Percentiles rank a stretch among this genome's conserved stretches.
Evolutionary conservation across 1,140 invertebrate species (phyloP).

Genomic region (Trialeurodes vaporariorum): DNA sequence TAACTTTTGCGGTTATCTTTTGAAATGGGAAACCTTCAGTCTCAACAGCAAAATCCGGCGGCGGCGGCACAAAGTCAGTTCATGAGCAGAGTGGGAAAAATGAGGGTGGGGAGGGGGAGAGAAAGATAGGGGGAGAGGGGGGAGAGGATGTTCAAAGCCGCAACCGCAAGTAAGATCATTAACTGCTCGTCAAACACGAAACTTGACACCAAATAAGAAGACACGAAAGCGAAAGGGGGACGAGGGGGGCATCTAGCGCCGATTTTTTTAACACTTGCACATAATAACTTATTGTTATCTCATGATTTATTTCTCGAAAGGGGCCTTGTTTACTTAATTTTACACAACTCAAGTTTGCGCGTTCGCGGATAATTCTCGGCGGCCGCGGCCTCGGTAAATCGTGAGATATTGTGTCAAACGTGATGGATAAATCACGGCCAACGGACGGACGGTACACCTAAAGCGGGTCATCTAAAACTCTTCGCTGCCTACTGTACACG

Average conservation of each 20-base stretch:
- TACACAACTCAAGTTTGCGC: background rate
- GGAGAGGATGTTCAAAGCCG: too few species aligned
- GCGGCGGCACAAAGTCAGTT: too few species aligned
- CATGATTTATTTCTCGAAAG: background rate
- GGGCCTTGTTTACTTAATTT: background rate
- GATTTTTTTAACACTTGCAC: background rate
- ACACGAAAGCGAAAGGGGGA: too few species aligned
- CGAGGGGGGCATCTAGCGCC: too few species aligned
- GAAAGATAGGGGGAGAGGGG: too few species aligned
- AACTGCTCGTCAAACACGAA: background rate
- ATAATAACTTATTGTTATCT: background rate
- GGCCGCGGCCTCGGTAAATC: background rate
- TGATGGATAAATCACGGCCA: background rate
- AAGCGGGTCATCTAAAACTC: too few species aligned
- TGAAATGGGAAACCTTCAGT: too few species aligned
- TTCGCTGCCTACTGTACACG: too few species aligned
- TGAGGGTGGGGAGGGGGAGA: too few species aligned
- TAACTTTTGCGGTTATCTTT: background rate
- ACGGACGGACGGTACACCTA: too few species aligned
- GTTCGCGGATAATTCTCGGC: background rate
- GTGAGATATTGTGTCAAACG: background rate
- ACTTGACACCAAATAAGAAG: background rate
- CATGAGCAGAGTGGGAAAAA: too few species aligned
- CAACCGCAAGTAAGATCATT: background rate
- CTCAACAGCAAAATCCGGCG: too few species aligned